phyloP scores from a whole-genome alignment of 2,888 invertebrate species.

The Phanerotoma sp. region DNA sequence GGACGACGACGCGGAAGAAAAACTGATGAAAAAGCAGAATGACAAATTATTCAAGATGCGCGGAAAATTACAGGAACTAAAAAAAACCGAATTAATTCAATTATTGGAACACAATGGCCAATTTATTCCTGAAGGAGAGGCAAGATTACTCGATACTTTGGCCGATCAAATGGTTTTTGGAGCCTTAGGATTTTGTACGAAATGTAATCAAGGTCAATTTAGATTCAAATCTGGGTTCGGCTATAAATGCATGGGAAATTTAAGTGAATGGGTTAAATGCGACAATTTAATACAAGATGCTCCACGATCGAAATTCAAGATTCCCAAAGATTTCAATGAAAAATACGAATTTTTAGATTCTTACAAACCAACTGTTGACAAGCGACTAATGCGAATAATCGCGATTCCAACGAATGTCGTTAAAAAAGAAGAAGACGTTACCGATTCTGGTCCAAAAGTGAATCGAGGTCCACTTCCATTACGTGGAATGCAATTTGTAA shows the following conservation, averaged over 20 bases:
- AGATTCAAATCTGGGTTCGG: conserved; percentile 68
- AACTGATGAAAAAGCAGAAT: conserved; percentile 71
- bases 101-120: conserved; percentile 76
- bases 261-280: conserved; percentile 92
- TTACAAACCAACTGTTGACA: conserved; percentile 64
- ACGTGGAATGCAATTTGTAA: conserved; percentile 75
- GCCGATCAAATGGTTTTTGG: conserved; percentile 91
- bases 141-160: conserved; percentile 73
- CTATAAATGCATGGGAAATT: conserved; percentile 81
- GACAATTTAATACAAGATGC: conserved; percentile 72
- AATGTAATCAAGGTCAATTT: conserved; percentile 78
- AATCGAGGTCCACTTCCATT: conserved; percentile 69
- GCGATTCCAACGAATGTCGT: conserved; percentile 60
- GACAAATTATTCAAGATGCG: conserved; percentile 68
- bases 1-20: conserved; percentile 62
- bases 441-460: conserved; percentile 66
- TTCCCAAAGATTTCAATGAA: conserved; percentile 67
- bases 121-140: conserved; percentile 66
- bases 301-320: conserved; percentile 66
- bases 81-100: conserved; percentile 64
- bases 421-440: conserved; percentile 60
- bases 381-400: conserved; percentile 62
- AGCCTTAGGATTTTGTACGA: conserved; percentile 71
- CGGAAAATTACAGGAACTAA: conserved; percentile 64
- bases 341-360: conserved; percentile 62